Conservation (phyloP, 2,888 invertebrate genomes). For the Callinectes sapidus region DNA sequence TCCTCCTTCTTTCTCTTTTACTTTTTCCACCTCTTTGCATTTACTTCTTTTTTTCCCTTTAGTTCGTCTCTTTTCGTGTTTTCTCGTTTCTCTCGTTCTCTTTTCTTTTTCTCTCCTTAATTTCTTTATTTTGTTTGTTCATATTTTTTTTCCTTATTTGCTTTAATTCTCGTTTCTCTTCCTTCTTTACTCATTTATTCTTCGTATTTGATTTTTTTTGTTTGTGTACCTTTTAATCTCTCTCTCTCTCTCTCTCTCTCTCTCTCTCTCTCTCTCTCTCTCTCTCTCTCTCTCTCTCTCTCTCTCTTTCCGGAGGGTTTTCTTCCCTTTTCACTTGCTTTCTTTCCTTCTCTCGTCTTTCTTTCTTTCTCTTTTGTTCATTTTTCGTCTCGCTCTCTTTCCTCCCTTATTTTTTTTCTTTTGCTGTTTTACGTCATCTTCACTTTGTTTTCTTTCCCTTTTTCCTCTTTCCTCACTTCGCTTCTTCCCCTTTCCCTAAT, state of each 20-base stretch:
- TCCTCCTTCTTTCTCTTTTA: not conserved
- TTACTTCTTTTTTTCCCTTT: too few relatives aligned
- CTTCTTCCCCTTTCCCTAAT: not conserved
- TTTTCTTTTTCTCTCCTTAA: not conserved
- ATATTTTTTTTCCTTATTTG: not conserved
- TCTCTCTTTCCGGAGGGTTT: not conserved
- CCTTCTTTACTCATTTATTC: not conserved
- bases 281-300: not conserved
- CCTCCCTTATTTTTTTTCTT: too few relatives aligned
- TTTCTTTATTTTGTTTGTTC: not conserved
- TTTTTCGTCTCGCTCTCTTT: not conserved
- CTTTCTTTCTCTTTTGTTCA: not conserved
- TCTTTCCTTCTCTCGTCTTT: not conserved
- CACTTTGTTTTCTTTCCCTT: too few relatives aligned
- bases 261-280: not conserved
- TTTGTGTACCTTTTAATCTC: not conserved
- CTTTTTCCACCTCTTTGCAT: not conserved
- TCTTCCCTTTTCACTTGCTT: not conserved
- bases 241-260: not conserved
- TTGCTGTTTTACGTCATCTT: too few relatives aligned
- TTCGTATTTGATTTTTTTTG: not conserved
- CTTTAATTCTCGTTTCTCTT: not conserved
- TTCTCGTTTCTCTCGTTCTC: slow-evolving; percentile 6
- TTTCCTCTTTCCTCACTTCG: too few relatives aligned
- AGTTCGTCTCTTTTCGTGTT: too few relatives aligned